These are phyloP conservation scores for Bungarus multicinctus DNA, from an alignment of 2,113 vertebrate genomes.

Conservation along the genomic window DNA sequence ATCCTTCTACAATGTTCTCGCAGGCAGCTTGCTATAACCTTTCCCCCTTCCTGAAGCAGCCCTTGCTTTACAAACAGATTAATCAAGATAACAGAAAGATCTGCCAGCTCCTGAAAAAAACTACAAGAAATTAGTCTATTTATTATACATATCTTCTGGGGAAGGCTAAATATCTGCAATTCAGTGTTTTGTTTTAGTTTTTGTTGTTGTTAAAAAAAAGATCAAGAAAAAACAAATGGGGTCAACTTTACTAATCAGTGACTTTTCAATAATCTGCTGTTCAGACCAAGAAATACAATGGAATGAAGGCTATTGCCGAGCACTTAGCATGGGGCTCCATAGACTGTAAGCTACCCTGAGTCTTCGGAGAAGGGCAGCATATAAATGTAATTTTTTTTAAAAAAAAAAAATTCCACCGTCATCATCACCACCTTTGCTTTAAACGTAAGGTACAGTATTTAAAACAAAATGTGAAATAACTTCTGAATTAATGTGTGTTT, in stretches of 20 bases:
- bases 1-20: conserved; percentile 14
- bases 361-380: too few relatives aligned
- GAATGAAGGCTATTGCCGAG: too few relatives aligned
- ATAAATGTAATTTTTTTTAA: too few relatives aligned
- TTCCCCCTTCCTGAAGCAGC: not conserved
- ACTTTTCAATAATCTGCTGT: conserved; percentile 1
- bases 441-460: not conserved
- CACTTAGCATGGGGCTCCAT: too few relatives aligned
- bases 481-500: not conserved
- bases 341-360: too few relatives aligned
- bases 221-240: not conserved
- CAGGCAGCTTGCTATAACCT: not conserved
- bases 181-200: not conserved
- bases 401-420: not conserved
- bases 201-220: not conserved
- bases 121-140: conserved; percentile 22
- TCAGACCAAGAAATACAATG: not conserved
- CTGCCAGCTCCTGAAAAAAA: not conserved
- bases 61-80: conserved; percentile 16
- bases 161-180: conserved; percentile 7
- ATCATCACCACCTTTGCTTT: not conserved
- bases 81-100: conserved; percentile 20
- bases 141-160: conserved; percentile 11
- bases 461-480: not conserved
- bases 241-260: not conserved